Evolutionary conservation across 2,113 vertebrate species (phyloP).

Genomic region (Ammospiza caudacuta): DNA sequence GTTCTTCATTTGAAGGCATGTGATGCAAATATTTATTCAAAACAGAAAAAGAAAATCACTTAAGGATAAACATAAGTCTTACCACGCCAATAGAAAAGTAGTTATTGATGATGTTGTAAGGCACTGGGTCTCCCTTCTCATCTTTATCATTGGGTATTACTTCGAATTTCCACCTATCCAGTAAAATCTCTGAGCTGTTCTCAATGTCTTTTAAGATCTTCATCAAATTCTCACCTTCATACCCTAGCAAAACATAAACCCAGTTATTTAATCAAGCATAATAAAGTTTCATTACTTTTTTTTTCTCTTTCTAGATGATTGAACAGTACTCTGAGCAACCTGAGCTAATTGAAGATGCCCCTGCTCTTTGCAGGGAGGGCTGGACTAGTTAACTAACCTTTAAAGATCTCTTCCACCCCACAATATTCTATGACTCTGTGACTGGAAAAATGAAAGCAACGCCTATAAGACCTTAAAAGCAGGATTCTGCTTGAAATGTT

Average conservation of each 20-base stretch:
- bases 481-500: neutral
- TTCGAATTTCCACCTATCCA: slow-evolving; percentile 84
- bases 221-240: slow-evolving; percentile 93
- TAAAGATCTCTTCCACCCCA: neutral
- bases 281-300: neutral
- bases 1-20: slow-evolving; percentile 12
- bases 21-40: slow-evolving; percentile 26
- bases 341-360: neutral
- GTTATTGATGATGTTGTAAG: slow-evolving; percentile 95
- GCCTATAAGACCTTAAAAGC: neutral
- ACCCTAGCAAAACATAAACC: slow-evolving; percentile 78
- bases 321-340: neutral
- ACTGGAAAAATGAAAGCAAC: neutral
- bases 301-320: neutral
- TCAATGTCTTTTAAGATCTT: slow-evolving; percentile 95
- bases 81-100: slow-evolving; percentile 94
- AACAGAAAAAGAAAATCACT: slow-evolving; percentile 4
- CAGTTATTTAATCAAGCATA: neutral
- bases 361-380: neutral
- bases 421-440: neutral
- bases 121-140: slow-evolving; percentile 92
- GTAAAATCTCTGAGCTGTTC: slow-evolving; percentile 86
- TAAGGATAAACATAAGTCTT: slow-evolving; percentile 66
- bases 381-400: neutral
- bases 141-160: slow-evolving; percentile 89